These are phyloP conservation scores for Tragulus kanchil DNA, from an alignment of 2,113 vertebrate species.

Conservation along the genomic window DNA sequence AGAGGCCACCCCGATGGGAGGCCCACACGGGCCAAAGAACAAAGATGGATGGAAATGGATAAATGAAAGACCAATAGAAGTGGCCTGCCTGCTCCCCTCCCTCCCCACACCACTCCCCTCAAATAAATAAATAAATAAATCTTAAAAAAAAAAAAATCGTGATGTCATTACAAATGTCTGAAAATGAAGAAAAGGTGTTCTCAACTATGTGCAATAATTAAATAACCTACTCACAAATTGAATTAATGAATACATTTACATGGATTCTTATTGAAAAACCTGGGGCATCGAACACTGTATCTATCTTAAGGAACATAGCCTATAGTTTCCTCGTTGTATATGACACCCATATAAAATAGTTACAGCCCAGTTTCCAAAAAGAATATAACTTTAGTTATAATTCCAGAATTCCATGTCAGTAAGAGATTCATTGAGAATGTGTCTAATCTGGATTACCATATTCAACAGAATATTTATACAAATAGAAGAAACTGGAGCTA, in stretches of 20 bases:
- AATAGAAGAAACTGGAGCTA: background rate
- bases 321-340: background rate
- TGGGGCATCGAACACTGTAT: background rate
- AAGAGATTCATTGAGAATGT: background rate
- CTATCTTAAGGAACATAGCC: constrained; percentile 22
- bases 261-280: background rate
- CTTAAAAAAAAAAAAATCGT: constrained; percentile 3
- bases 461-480: constrained; percentile 21
- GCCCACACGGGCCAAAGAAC: too few relatives aligned
- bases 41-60: too few relatives aligned
- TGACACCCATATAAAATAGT: background rate
- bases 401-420: background rate
- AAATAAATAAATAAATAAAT: too few relatives aligned
- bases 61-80: too few relatives aligned
- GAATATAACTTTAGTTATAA: constrained; percentile 53
- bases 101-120: too few relatives aligned
- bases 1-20: too few relatives aligned
- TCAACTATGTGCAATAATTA: background rate
- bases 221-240: background rate
- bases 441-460: background rate
- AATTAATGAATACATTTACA: constrained; percentile 5
- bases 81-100: too few relatives aligned
- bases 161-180: constrained; percentile 32
- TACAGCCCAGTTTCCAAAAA: background rate
- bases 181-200: background rate